Base-by-base conservation (phyloP, 2,113 vertebrate species). In the Stegastes partitus region DNA sequence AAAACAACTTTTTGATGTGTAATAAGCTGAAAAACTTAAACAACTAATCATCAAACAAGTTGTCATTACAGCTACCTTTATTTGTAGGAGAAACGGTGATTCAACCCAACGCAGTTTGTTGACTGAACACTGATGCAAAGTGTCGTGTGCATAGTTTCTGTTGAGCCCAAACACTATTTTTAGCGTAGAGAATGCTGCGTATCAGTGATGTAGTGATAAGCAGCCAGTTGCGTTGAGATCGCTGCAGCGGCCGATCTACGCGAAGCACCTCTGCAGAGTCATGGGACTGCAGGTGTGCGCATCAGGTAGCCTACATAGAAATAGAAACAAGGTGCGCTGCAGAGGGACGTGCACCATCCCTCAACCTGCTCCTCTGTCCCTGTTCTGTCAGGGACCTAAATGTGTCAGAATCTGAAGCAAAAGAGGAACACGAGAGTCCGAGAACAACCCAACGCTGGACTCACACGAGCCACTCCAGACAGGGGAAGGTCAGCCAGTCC, bases 221-320 rank as follows among this genome's bases (percentile, higher is more conserved):
- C 44, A 31, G 16, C 26, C 3, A 28, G 50, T n/a, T 2, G 22
- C 5, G 3, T 22, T 5, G 16, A 34, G n/a, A 22, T 12, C 34
- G 56, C 3, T 2, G 28, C 34, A 9, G 11, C 42, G 34, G 47
- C 39, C 23, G 15, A 6, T 62, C 6, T 16, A 26, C 31, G 6
- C 2, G 8, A 45, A 57, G 53, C 44, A 59, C 19, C 22, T 57
- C 57, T 56, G 47, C 37, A 31, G 45, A 11, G 39, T 39, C 39
- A 8, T 8, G 49, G 45, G 68, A 77, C 65, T 68, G 85, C 87
- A 86, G 89, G 59, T 80, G 75, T 45, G 51, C 68, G 68, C 59
- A 5, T 70, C 73, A 82, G 77, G 70, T 75, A 75, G 28, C 81
- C 64, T 81, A 68, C 64, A 78, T 87, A 42, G 16, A 82, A 18